Base-by-base conservation (phyloP, 1,140 invertebrate genomes). In the Drosophila nebulosa region DNA sequence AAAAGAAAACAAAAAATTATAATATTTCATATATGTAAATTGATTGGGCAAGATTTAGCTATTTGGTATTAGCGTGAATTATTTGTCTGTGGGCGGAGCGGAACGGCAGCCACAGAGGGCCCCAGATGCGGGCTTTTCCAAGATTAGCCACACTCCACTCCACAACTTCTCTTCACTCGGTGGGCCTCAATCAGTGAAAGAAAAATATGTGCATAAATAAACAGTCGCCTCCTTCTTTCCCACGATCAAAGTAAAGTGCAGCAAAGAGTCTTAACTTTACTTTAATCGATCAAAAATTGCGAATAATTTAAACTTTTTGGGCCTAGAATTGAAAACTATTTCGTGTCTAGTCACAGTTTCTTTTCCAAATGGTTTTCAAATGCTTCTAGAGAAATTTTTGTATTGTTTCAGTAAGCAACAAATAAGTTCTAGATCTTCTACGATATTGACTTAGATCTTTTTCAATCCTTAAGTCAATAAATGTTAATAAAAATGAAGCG, bases 21-120 rank as follows among this genome's bases (percentile, higher is more conserved):
- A 67, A 70, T 67, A 60, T 74, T 80, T 81, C 78, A 69, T 78
- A 86, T 32, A 27, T n/a, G n/a, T 6, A 86, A 84, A 86, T 79
- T 85, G 72, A 32, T 80, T 64, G 77, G 30, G 56, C 50, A 84
- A 73, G 35, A 26, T 35, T 27, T 10, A 27, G 30, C 39, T 9
- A 1, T 12, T 51, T 32, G 39, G 16, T 26, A 67, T 67, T 22
- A 61, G 59, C 64, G 58, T 74, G 46, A 71, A 61, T 66, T 78
- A 85, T 78, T 70, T 69, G 58, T 4, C 53, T 59, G 61, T 64
- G 61, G 78, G 81, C 81, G 78, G 68, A 64, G 56, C 63, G 46
- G 27, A 46, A 35, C 57, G 57, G 51, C 35, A 32, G 10, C 10
- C 1, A 2, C 9, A 76, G 7, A 74, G 79, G 62, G 63, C n/a